Conservation (phyloP, 2,888 invertebrate species). For the Aricia artaxerxes region DNA sequence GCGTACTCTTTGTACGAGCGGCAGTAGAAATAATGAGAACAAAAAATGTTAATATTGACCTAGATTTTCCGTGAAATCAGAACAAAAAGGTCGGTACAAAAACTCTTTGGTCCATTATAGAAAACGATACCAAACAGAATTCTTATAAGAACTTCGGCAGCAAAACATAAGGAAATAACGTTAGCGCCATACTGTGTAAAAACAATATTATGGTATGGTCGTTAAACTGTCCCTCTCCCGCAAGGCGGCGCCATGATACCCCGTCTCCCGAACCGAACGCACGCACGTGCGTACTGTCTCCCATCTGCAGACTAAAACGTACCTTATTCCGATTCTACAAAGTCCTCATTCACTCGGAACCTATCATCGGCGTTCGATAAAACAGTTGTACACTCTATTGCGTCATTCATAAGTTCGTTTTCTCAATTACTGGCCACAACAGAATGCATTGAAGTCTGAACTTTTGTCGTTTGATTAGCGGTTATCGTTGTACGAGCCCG, state of each 20-base stretch:
- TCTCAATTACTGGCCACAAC: constrained; percentile 37
- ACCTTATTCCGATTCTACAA: constrained; percentile 56
- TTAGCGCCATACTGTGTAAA: constrained; percentile 73
- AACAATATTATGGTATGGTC: constrained; percentile 73
- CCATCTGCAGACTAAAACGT: constrained; percentile 50
- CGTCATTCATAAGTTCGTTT: constrained; percentile 47
- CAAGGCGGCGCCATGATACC: constrained; percentile 70
- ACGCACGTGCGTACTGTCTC: constrained; percentile 73
- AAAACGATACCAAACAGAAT: constrained; percentile 22
- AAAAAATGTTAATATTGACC: constrained; percentile 11
- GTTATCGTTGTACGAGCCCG: constrained; percentile 52
- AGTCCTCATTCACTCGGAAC: constrained; percentile 49
- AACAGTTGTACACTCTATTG: constrained; percentile 67
- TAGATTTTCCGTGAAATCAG: constrained; percentile 5
- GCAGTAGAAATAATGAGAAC: not conserved
- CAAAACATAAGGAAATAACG: constrained; percentile 70
- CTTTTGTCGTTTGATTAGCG: constrained; percentile 75
- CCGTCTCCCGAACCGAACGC: constrained; percentile 46
- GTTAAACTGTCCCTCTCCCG: constrained; percentile 75
- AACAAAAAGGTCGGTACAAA: constrained; percentile 16
- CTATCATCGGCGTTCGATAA: constrained; percentile 53
- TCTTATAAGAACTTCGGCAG: constrained; percentile 18
- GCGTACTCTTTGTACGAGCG: not conserved
- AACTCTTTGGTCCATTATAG: constrained; percentile 8
- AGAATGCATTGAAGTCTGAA: constrained; percentile 71